Evolutionary conservation across 2,113 vertebrate genomes (phyloP), one percentile per base, ranked within the genome.

Genomic region (Isurus oxyrinchus): DNA sequence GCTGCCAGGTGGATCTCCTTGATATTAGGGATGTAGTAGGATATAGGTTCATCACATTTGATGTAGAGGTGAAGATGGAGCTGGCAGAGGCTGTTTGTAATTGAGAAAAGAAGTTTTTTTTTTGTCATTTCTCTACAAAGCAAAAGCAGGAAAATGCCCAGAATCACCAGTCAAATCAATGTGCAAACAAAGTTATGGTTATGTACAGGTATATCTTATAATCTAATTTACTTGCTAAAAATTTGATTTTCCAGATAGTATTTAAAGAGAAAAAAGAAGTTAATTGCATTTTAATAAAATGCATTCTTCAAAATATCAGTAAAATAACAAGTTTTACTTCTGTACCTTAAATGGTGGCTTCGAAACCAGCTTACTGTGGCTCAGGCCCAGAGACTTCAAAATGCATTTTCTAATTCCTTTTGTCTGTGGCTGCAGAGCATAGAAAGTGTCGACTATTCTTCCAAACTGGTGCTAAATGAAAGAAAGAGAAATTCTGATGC

Each of bases 341-440:
- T 5, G 35, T 95, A 95, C 94, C 94, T 95, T 95, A 67, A 95
- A 95, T 53, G 94, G 67, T 76, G 94, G 67, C 67, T 76, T 49
- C 1, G 94, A 95, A 35, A 27, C 3, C 3, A 31, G 44, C 27
- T 95, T 95, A 14, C 66, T 76, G 31, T 27, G 90, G 23, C 93
- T 57, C 0, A 97, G 96, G 23, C 96, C 96, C 13, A 98, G 95
- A 4, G 97, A 95, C 63, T 98, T 98, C 96, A 97, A 84, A 96
- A 98, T 27, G 49, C 31, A 97, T 96, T 96, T 98, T 98, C 23
- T 96, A 0, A 53, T 0, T 97, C 97, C 90, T 97, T 97, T 97
- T 97, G 98, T 90, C 96, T 97, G 86, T 40, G 98, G 97, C 96
- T 97, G 98, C 94, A 98, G 91, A 0, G 98, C 96, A 96, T 98